These are phyloP conservation scores for Sycobia sp. DNA, from an alignment of 1,140 invertebrate species.

Conservation along the genomic window DNA sequence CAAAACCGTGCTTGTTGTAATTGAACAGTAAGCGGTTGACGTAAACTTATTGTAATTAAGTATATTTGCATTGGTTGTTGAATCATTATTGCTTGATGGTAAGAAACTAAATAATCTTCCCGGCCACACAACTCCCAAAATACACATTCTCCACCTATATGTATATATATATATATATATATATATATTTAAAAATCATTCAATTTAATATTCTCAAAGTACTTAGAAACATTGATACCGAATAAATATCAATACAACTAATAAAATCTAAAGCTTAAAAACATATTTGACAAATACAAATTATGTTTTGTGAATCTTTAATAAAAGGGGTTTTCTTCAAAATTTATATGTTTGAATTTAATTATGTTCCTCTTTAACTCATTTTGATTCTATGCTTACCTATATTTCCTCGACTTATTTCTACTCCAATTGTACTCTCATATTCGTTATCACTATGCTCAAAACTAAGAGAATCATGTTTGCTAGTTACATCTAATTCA, in stretches of 20 bases:
- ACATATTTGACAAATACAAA: too few species aligned
- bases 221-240: too few species aligned
- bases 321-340: too few species aligned
- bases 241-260: too few species aligned
- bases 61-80: constrained; percentile 67
- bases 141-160: constrained; percentile 55
- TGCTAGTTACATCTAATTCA: constrained; percentile 68
- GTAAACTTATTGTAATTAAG: constrained; percentile 76
- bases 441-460: constrained; percentile 64
- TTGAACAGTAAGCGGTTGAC: constrained; percentile 74
- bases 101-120: constrained; percentile 78
- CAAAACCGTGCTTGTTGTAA: constrained; percentile 79
- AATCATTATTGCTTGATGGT: constrained; percentile 79
- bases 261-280: too few species aligned
- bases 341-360: background rate
- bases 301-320: too few species aligned
- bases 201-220: too few species aligned
- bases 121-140: constrained; percentile 86
- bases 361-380: too few species aligned
- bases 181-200: background rate
- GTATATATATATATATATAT: constrained; percentile 9
- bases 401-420: constrained; percentile 55
- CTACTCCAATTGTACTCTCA: constrained; percentile 58
- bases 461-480: constrained; percentile 68
- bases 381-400: too few species aligned